Evolutionary conservation across 2,113 vertebrate genomes (phyloP), one percentile per base, ranked within the genome.

Genomic region (Polyodon spathula): DNA sequence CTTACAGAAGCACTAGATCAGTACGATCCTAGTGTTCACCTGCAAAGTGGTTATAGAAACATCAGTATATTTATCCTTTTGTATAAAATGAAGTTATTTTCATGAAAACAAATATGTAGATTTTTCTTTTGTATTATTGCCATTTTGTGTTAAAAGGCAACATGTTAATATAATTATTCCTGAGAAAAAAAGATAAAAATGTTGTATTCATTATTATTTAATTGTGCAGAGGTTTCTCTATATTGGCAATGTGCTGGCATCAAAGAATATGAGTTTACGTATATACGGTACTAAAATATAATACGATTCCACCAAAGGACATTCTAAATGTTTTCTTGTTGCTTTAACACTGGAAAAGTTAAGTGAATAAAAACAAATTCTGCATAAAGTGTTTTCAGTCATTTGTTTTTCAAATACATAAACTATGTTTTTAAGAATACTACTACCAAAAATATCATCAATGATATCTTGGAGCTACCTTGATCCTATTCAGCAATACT

Each of bases 281-380:
- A 90, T 90, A 92, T 87, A 27, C 27, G 27, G 27, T 27, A 91
- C 81, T 86, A 84, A 78, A 88, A 86, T 95, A 90, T 97, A 92
- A 92, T 89, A 89, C 89, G 86, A 93, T 94, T 91, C 92, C 94
- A 95, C 94, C 94, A 97, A 97, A 97, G 95, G 95, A 97, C 91
- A 92, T 92, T 89, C 88, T 93, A 89, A 92, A 90, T 97, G 93
- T 96, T 96, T 95, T 95, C 90, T 93, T 93, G 92, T 97, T 92
- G 94, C 93, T 96, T 97, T 97, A 93, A 92, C 90, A 91, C 90
- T 92, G 88, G 83, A 94, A 86, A 78, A 90, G 92, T 92, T 90
- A 90, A 92, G 88, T 94, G 90, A 88, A 88, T 89, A 88, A 88
- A 95, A 93, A 88, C 88, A 86, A 86, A 80, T 68, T 80, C 84